Evolutionary conservation across 2,113 vertebrate species (phyloP).

Genomic region (Thamnaconus septentrionalis): DNA sequence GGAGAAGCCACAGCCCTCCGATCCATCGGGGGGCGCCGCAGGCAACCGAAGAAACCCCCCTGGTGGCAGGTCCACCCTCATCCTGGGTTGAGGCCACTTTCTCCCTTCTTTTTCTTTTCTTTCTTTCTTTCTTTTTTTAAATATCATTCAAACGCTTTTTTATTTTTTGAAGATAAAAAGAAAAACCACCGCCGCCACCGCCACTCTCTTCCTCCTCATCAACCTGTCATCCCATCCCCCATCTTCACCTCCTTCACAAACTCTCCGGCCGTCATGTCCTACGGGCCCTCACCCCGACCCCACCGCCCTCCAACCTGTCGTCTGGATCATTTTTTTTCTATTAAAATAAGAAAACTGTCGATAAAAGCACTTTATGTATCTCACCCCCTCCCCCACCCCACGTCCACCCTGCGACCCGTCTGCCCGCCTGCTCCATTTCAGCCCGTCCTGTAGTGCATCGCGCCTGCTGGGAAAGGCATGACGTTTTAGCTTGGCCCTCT

Average conservation of each 20-base stretch:
- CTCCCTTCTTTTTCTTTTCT: conserved; percentile 18
- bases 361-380: conserved; percentile 84
- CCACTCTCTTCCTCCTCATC: conserved; percentile 38
- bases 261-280: conserved; percentile 36
- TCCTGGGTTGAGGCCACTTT: conserved; percentile 85
- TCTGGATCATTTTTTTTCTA: conserved; percentile 75
- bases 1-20: conserved; percentile 82
- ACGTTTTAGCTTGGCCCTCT: conserved; percentile 68
- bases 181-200: neutral
- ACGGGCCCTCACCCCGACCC: conserved; percentile 20
- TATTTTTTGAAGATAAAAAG: conserved; percentile 44
- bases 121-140: conserved; percentile 49
- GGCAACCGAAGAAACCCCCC: conserved; percentile 92
- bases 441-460: conserved; percentile 75
- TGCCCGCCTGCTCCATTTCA: conserved; percentile 55
- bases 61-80: conserved; percentile 95
- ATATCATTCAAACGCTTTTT: conserved; percentile 38
- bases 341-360: conserved; percentile 75
- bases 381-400: conserved; percentile 24
- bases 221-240: conserved; percentile 23
- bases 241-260: conserved; percentile 44
- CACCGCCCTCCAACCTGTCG: conserved; percentile 60
- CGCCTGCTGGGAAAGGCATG: conserved; percentile 74
- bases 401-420: no score
- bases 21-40: conserved; percentile 74